These are phyloP conservation scores for Tapirus indicus DNA, from an alignment of 2,797 vertebrate species.

Conservation along the genomic window DNA sequence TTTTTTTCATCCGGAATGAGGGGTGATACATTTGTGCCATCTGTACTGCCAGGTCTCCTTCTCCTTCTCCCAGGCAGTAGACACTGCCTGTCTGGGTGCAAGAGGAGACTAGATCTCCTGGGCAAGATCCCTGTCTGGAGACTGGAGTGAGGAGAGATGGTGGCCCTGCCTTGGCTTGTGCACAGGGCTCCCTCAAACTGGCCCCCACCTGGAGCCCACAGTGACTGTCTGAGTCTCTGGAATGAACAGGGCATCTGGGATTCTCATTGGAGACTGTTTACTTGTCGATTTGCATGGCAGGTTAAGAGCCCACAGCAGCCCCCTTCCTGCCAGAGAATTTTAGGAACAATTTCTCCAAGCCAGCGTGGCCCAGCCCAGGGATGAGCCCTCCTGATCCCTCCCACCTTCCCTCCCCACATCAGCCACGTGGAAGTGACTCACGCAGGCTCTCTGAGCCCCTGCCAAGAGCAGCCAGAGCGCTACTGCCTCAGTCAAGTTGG, in stretches of 20 bases:
- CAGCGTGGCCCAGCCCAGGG: conserved; percentile 70
- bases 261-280: conserved; percentile 39
- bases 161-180: not conserved
- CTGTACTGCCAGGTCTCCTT: not conserved
- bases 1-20: not conserved
- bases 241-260: conserved; percentile 75
- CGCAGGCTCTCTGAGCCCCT: not conserved
- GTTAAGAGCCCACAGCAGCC: conserved; percentile 52
- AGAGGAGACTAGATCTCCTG: not conserved
- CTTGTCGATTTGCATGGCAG: conserved; percentile 57
- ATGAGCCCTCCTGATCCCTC: not conserved
- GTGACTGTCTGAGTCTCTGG: conserved; percentile 7
- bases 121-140: not conserved
- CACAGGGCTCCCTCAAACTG: fast-evolving
- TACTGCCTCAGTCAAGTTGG: not conserved
- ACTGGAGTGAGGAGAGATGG: not conserved
- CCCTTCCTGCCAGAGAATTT: conserved; percentile 78
- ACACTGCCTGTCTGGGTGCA: not conserved
- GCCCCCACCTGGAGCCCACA: not conserved
- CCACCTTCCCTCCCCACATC: not conserved
- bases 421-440: conserved; percentile 82
- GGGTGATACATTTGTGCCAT: not conserved
- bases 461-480: conserved; percentile 29
- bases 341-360: conserved; percentile 77
- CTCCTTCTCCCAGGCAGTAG: not conserved